Evolutionary conservation across 2,888 invertebrate genomes (phyloP).

Genomic region (Spodoptera exigua): DNA sequence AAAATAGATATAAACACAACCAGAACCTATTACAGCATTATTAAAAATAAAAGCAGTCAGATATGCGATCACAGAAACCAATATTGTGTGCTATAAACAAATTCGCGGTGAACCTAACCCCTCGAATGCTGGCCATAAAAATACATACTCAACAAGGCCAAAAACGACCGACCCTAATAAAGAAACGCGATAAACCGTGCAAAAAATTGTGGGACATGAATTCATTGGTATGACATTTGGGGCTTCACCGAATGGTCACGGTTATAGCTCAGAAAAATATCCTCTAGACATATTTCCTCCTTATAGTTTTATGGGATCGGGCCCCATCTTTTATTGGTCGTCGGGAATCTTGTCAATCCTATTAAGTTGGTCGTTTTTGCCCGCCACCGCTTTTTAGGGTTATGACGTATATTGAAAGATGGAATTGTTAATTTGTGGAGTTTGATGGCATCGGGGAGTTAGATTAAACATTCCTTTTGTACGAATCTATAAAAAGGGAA

Average conservation of each 20-base stretch:
- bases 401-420: conserved; percentile 73
- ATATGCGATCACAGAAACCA: conserved; percentile 74
- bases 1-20: conserved; percentile 52
- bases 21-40: conserved; percentile 49
- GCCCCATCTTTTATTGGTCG: conserved; percentile 85
- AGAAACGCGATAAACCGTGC: conserved; percentile 86
- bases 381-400: conserved; percentile 67
- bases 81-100: conserved; percentile 84
- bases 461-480: conserved; percentile 52
- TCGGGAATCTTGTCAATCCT: conserved; percentile 85
- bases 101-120: conserved; percentile 80
- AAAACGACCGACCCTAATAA: conserved; percentile 86
- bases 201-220: conserved; percentile 87
- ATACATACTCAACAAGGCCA: conserved; percentile 67
- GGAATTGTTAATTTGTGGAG: conserved; percentile 74
- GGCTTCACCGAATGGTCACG: conserved; percentile 80
- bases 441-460: conserved; percentile 61
- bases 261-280: conserved; percentile 75
- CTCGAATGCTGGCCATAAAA: conserved; percentile 77
- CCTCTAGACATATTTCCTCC: conserved; percentile 82
- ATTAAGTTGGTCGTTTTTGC: conserved; percentile 77
- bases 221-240: conserved; percentile 89
- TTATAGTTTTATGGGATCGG: conserved; percentile 87
- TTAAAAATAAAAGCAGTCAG: conserved; percentile 62
- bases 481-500: conserved; percentile 38